Evolutionary conservation across 2,797 vertebrate species (phyloP).

Genomic region (Hozukius guyotensis): DNA sequence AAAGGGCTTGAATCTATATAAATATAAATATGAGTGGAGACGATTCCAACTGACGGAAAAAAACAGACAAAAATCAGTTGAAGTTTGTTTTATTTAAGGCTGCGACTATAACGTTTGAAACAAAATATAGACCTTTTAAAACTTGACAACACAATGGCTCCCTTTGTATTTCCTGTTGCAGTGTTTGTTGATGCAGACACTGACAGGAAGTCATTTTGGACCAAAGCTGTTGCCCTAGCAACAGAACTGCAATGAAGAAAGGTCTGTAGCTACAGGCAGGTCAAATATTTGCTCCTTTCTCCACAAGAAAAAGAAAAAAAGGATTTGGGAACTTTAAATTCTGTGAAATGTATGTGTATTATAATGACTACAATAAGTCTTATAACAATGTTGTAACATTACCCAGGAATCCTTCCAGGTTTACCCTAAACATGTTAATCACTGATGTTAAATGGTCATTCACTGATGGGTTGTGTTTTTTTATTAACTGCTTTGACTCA

Average conservation of each 20-base stretch:
- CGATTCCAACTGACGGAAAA: neutral
- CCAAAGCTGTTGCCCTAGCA: too few species aligned
- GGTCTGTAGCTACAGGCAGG: constrained; percentile 6
- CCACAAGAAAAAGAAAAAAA: neutral
- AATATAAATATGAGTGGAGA: neutral
- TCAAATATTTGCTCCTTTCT: neutral
- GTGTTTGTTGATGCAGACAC: too few species aligned
- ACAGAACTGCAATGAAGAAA: too few species aligned
- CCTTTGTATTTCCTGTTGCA: too few species aligned
- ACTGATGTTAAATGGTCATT: neutral
- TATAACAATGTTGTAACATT: neutral
- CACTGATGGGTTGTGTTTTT: neutral
- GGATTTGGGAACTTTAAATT: neutral
- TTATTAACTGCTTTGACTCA: constrained; percentile 16
- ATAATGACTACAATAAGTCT: neutral
- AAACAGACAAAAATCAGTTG: neutral
- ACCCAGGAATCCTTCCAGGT: neutral
- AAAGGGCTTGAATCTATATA: too few species aligned
- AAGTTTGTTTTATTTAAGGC: constrained; percentile 62
- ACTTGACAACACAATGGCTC: too few species aligned
- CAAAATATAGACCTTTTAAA: neutral
- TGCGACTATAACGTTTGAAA: constrained; percentile 36
- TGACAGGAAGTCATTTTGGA: too few species aligned
- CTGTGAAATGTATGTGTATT: neutral
- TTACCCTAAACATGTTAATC: neutral